Conservation (phyloP, 2,797 vertebrate genomes). For the Sphenopsis melanotis region DNA sequence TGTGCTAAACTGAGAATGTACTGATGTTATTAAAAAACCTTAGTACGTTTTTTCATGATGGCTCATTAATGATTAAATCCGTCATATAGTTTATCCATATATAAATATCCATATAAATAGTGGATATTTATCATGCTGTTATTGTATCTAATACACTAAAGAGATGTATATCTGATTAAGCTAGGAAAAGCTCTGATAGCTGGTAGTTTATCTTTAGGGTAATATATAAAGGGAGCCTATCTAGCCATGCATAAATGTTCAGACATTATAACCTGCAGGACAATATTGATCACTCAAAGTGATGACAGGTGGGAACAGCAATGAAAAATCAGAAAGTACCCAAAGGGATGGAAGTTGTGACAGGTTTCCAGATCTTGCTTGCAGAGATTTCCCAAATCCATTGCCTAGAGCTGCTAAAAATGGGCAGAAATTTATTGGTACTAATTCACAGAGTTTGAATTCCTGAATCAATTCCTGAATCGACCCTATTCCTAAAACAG, state of each 20-base stretch:
- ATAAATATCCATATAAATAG: not conserved
- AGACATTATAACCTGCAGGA: not conserved
- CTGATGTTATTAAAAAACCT: constrained; percentile 8
- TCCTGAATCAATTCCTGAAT: not conserved
- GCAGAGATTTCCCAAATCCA: not conserved
- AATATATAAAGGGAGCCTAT: constrained; percentile 51
- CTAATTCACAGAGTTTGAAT: not conserved
- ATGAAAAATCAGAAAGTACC: not conserved
- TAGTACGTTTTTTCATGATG: constrained; percentile 16
- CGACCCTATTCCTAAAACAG: not conserved
- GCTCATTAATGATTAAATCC: constrained; percentile 58
- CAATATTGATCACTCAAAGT: not conserved
- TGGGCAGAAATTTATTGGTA: not conserved
- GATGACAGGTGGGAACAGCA: not conserved
- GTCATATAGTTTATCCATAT: not conserved
- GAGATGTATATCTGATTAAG: constrained; percentile 60
- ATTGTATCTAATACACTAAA: constrained; percentile 4
- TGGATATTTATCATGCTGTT: constrained; percentile 60
- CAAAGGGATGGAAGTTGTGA: not conserved
- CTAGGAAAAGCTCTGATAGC: constrained; percentile 45
- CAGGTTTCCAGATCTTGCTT: not conserved
- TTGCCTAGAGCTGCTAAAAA: not conserved
- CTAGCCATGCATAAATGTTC: not conserved
- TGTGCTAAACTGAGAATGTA: not conserved
- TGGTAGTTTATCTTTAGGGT: constrained; percentile 40